Percentiles rank a stretch among this genome's conserved stretches.
Evolutionary conservation across 2,888 invertebrate species (phyloP).

Genomic region (Tetragonula carbonaria): DNA sequence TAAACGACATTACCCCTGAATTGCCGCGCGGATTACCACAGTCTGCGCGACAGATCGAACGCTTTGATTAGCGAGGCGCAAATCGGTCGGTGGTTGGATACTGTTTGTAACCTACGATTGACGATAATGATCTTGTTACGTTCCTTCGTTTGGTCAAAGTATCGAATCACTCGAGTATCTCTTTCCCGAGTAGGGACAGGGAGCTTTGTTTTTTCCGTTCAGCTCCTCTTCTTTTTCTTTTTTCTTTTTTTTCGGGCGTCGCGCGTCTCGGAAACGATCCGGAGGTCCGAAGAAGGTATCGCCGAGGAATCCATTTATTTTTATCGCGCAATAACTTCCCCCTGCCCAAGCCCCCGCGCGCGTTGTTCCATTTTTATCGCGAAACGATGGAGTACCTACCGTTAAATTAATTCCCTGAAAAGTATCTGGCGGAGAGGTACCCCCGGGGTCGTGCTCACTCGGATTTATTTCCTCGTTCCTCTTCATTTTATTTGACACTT

Average conservation of each 20-base stretch:
- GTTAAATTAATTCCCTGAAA: constrained; percentile 57
- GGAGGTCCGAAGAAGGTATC: not conserved
- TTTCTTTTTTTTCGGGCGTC: not conserved
- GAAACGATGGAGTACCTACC: constrained; percentile 24
- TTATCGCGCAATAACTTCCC: constrained; percentile 33
- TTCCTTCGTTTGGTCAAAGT: too few relatives aligned
- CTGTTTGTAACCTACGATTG: too few relatives aligned
- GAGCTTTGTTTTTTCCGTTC: not conserved
- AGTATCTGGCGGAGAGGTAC: constrained; percentile 19
- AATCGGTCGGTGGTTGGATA: too few relatives aligned
- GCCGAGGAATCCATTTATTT: constrained; percentile 19
- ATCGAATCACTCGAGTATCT: not conserved
- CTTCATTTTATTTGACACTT: constrained; percentile 31
- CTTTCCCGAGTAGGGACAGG: not conserved
- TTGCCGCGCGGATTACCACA: not conserved
- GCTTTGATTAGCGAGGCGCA: constrained; percentile 12
- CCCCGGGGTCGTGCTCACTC: not conserved
- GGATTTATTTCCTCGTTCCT: constrained; percentile 19
- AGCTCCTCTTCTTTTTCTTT: not conserved
- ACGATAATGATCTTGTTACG: not conserved
- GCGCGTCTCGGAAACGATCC: not conserved
- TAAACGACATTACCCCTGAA: not conserved
- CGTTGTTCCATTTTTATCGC: constrained; percentile 48
- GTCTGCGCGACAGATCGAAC: not conserved
- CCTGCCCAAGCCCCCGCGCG: not conserved